Percentiles rank a stretch among this genome's conserved stretches.
Evolutionary conservation across 2,797 vertebrate species (phyloP).

Genomic region (Botia almorhae): DNA sequence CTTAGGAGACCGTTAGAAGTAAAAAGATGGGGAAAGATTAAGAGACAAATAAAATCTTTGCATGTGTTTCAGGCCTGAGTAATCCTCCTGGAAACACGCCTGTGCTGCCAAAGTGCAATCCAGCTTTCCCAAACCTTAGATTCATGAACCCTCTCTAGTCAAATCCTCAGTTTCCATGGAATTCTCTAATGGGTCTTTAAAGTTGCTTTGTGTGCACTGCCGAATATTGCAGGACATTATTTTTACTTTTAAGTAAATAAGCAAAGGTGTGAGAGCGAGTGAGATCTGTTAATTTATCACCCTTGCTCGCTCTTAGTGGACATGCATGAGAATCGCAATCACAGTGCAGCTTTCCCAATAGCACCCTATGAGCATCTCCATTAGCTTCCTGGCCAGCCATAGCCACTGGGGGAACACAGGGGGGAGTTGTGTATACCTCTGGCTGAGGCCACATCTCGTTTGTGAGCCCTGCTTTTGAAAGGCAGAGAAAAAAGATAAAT

Average conservation of each 20-base stretch:
- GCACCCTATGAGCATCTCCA: conserved; percentile 66
- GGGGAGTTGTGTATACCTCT: conserved; percentile 77
- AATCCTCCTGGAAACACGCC: conserved; percentile 82
- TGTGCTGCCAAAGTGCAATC: conserved; percentile 78
- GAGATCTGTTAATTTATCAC: conserved; percentile 77
- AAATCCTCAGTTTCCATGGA: conserved; percentile 73
- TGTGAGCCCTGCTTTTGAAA: conserved; percentile 78
- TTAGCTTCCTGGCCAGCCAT: conserved; percentile 66
- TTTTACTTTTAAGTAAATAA: too few species aligned
- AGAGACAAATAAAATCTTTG: conserved; percentile 11
- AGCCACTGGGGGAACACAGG: conserved; percentile 66
- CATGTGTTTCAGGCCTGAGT: conserved; percentile 65
- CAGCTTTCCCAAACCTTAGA: conserved; percentile 56
- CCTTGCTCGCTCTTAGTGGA: conserved; percentile 68
- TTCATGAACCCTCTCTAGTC: conserved; percentile 61
- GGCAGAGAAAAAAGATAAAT: conserved; percentile 56
- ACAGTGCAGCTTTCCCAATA: conserved; percentile 68
- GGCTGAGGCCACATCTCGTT: conserved; percentile 77
- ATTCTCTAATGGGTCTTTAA: conserved; percentile 73
- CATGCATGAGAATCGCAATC: conserved; percentile 75
- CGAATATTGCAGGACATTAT: too few species aligned
- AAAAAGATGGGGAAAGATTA: conserved; percentile 2
- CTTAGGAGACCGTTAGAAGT: not conserved
- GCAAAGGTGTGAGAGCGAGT: conserved; percentile 12
- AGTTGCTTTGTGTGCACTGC: conserved; percentile 60